Base-by-base conservation (phyloP, 2,888 invertebrate species). In the Boloria euphrosyne region DNA sequence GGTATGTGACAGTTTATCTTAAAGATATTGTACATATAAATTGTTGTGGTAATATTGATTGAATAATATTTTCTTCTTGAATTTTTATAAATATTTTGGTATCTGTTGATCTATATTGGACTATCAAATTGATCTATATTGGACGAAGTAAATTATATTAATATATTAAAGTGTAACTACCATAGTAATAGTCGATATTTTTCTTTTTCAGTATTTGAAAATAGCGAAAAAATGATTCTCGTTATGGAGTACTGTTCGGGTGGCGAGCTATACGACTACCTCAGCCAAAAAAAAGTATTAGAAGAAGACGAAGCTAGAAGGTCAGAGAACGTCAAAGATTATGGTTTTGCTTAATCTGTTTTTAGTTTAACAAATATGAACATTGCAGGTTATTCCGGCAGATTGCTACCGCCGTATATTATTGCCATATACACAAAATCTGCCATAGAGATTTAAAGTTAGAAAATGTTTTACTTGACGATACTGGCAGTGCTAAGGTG, bases 231-330 rank as follows among this genome's bases (percentile, higher is more conserved):
- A 93, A 99, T 99, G 95, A 98, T 99, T 76, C 94, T 99, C 74
- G 99, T 99, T 44, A 99, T 99, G 99, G 99, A 99, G 91, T 99
- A 98, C 89, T 99, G 99, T 73, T 97, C 97, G 69, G 99, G 99
- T 67, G 99, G 99, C 68, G 99, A 99, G 92, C 93, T 99, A 43
- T 99, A 99, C 86, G 99, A 99, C 90, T 99, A 98, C 90, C 94
- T 99, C 76, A 97, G 97, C 82, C 97, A 97, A 84, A 94, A 96
- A 75, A 98, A 98, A 93, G 97, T 98, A 75, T 93, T 99, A 75
- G 94, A 94, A 73, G 98, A 99, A 84, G 95, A 96, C 69, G 99
- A 99, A 93, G 98, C 99, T 0, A 93, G 98, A 76, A 93, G 93
- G 93, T 93, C 65, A 69, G 62, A 63, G n/a, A 38, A 46, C 46